phyloP scores from a whole-genome alignment of 2,113 vertebrate species.

The Tachysurus fulvidraco region DNA sequence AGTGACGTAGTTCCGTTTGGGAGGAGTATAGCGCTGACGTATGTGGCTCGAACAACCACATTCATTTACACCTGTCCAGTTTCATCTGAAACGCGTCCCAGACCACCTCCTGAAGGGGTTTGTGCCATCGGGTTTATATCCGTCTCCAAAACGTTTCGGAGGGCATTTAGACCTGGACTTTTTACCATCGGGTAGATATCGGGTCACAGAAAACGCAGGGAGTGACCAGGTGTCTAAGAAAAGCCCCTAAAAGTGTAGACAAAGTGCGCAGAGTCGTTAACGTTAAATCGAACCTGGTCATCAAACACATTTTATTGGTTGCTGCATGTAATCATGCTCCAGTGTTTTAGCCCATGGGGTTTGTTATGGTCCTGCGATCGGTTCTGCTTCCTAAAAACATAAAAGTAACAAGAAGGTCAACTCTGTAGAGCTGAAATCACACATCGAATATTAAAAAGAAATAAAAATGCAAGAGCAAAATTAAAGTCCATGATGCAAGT shows the following conservation, averaged over 20 bases:
- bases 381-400: background rate
- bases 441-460: background rate
- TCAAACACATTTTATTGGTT: background rate
- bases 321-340: background rate
- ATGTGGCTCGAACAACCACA: too few relatives aligned
- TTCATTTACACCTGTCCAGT: too few relatives aligned
- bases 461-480: background rate
- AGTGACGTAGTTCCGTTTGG: too few relatives aligned
- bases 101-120: too few relatives aligned
- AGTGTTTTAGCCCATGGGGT: background rate
- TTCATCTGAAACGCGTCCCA: too few relatives aligned
- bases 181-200: too few relatives aligned
- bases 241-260: background rate
- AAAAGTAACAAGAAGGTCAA: background rate
- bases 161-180: too few relatives aligned
- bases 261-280: background rate
- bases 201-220: too few relatives aligned
- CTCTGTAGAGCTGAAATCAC: background rate
- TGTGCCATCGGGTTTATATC: too few relatives aligned
- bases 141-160: too few relatives aligned
- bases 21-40: too few relatives aligned
- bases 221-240: too few relatives aligned
- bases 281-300: background rate
- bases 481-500: conserved; percentile 1
- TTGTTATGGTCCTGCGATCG: background rate